Percentiles rank a stretch among this genome's conserved stretches.
Evolutionary conservation across 2,888 invertebrate genomes (phyloP).

Genomic region (Liopterus haemorrhoidalis): DNA sequence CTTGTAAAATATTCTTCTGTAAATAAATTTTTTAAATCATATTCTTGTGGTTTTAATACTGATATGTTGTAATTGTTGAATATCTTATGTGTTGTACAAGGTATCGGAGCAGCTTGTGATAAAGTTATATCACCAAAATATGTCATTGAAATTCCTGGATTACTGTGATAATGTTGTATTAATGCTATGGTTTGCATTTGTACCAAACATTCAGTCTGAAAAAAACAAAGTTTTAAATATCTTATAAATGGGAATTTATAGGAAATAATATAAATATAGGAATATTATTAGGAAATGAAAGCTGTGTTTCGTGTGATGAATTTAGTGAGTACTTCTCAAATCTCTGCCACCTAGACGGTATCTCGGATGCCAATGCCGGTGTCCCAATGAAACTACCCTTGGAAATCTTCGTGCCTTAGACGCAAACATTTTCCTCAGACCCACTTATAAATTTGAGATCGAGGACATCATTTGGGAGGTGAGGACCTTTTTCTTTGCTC

Average conservation of each 20-base stretch:
- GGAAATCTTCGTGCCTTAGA: too few relatives aligned
- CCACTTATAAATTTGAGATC: too few relatives aligned
- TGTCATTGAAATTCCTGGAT: slow-evolving; percentile 44
- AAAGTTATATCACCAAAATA: slow-evolving; percentile 49
- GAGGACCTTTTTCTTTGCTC: too few relatives aligned
- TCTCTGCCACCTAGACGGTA: too few relatives aligned
- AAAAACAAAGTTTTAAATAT: slow-evolving; percentile 27
- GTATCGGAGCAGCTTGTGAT: slow-evolving; percentile 48
- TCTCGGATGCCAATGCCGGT: too few relatives aligned
- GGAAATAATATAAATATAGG: too few relatives aligned
- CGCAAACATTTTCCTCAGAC: too few relatives aligned
- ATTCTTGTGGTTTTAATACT: slow-evolving; percentile 45
- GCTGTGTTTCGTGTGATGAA: too few relatives aligned
- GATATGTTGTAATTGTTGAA: slow-evolving; percentile 55
- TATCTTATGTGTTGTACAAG: slow-evolving; percentile 47
- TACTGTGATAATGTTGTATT: slow-evolving; percentile 44
- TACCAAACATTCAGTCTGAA: slow-evolving; percentile 51
- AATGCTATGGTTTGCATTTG: slow-evolving; percentile 53
- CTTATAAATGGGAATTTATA: slow-evolving; percentile 9
- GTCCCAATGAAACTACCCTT: too few relatives aligned
- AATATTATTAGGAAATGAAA: too few relatives aligned
- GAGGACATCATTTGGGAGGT: too few relatives aligned
- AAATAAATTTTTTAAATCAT: slow-evolving; percentile 51
- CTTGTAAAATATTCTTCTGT: slow-evolving; percentile 53
- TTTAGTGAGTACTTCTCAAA: too few relatives aligned